Conservation (phyloP, 2,113 vertebrate species). For the Neofelis nebulosa region DNA sequence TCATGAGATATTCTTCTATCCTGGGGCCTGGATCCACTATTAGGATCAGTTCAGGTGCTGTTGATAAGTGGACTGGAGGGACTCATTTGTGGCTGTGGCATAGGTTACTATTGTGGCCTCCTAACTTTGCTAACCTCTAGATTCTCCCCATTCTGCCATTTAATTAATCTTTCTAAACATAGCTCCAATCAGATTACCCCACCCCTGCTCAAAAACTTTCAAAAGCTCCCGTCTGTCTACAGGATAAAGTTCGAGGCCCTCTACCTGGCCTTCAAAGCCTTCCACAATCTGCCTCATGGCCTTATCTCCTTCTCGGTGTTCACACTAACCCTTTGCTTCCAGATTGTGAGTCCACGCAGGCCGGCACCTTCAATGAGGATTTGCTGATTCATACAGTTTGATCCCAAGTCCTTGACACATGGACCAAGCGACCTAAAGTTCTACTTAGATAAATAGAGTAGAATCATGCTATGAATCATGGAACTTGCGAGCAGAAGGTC, state of each 20-base stretch:
- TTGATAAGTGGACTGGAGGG: not conserved
- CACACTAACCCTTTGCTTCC: not conserved
- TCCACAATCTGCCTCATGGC: not conserved
- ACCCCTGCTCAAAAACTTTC: not conserved
- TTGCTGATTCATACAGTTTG: conserved; percentile 9
- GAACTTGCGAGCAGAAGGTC: not conserved
- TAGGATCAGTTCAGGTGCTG: not conserved
- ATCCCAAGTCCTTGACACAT: not conserved
- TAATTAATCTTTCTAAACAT: not conserved
- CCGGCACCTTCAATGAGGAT: not conserved
- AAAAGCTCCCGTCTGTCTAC: not conserved
- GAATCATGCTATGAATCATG: not conserved
- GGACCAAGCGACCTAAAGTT: not conserved
- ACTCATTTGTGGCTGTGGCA: not conserved
- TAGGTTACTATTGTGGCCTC: not conserved
- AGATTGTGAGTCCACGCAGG: not conserved
- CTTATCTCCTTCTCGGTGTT: not conserved
- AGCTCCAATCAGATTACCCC: not conserved
- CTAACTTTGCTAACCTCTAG: not conserved
- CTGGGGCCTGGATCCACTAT: not conserved
- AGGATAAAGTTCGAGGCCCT: conserved; percentile 8
- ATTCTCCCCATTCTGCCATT: not conserved
- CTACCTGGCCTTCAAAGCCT: not conserved
- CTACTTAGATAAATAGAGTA: not conserved
- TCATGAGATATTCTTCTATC: not conserved